Evolutionary conservation across 35 echinoderm and acorn worm genomes (phyloP).

Genomic region (Lytechinus pictus): DNA sequence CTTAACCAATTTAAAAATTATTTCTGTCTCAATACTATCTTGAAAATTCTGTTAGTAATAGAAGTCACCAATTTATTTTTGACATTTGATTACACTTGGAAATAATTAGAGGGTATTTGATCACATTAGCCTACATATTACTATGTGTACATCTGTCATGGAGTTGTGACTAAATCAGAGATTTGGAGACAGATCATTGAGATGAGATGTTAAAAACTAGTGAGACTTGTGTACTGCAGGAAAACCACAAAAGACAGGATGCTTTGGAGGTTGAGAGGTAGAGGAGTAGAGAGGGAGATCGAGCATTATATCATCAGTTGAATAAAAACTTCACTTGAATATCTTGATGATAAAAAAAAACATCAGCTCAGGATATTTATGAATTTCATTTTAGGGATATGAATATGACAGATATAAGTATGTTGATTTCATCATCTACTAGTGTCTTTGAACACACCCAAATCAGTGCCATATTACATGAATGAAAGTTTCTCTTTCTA

Average conservation of each 20-base stretch:
- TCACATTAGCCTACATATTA: neutral
- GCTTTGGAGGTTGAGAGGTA: neutral
- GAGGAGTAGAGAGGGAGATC: neutral
- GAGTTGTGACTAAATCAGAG: neutral
- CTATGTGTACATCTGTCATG: neutral
- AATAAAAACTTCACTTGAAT: neutral
- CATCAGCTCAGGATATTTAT: neutral
- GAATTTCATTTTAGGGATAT: neutral
- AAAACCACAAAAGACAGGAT: neutral
- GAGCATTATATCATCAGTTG: neutral
- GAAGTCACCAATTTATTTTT: neutral
- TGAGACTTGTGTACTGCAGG: neutral
- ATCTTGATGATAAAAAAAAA: neutral
- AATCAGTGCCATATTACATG: neutral
- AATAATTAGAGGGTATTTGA: neutral
- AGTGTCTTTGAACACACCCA: neutral
- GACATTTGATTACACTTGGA: neutral
- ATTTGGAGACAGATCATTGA: neutral
- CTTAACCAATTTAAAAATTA: no score
- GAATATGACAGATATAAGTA: neutral
- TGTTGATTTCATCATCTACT: neutral
- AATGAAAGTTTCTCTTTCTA: neutral
- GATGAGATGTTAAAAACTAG: neutral
- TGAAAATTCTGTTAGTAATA: no score
- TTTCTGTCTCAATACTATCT: no score